Conservation (phyloP, 2,113 vertebrate genomes). For the Cebidichthys violaceus region DNA sequence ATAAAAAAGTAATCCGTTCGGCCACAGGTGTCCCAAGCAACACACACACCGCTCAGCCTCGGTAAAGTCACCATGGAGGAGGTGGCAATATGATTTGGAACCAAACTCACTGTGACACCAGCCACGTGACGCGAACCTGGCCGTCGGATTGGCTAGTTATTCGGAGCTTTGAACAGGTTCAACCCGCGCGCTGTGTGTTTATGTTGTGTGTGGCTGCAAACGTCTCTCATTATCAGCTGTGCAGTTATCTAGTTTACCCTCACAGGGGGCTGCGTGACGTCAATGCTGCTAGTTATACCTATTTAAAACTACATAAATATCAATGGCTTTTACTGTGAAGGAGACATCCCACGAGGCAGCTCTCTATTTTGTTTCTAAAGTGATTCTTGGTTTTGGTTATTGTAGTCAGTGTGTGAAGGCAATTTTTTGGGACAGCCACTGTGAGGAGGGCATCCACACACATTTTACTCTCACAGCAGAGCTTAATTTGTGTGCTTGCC, state of each 20-base stretch:
- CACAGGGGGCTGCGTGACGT: neutral
- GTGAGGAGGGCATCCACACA: neutral
- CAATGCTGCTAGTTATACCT: neutral
- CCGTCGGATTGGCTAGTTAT: slow-evolving; percentile 69
- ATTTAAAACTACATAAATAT: neutral
- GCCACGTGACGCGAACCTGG: slow-evolving; percentile 60
- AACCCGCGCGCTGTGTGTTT: slow-evolving; percentile 28
- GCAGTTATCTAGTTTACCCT: neutral
- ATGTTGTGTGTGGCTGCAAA: slow-evolving; percentile 72
- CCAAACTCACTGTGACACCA: slow-evolving; percentile 2
- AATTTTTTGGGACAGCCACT: neutral
- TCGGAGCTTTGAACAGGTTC: neutral
- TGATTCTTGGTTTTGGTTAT: neutral
- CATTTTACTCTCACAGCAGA: neutral
- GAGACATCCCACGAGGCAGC: neutral
- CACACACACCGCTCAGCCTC: neutral
- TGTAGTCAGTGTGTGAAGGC: slow-evolving; percentile 2
- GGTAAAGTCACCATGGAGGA: slow-evolving; percentile 29
- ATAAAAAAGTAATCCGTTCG: slow-evolving; percentile 18
- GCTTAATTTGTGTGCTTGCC: neutral
- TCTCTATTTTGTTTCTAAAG: slow-evolving; percentile 12
- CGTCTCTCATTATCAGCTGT: neutral
- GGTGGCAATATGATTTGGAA: slow-evolving; percentile 13
- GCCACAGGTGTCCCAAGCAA: neutral
- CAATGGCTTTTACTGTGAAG: neutral